Conservation (phyloP, 2,888 invertebrate species). For the Lagria hirta region DNA sequence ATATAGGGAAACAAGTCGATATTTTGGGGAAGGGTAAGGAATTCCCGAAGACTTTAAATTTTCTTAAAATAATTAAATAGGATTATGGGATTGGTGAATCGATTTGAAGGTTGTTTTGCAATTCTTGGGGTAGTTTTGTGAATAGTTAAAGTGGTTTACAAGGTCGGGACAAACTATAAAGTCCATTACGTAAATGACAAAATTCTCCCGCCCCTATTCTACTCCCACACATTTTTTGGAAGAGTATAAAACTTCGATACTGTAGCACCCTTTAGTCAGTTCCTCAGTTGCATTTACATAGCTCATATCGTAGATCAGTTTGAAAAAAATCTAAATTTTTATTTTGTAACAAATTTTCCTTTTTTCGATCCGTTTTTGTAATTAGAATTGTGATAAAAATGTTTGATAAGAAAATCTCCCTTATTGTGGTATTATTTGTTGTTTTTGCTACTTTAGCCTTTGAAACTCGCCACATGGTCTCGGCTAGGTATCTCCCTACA, state of each 20-base stretch:
- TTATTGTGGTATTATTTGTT: constrained; percentile 25
- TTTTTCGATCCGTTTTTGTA: background rate
- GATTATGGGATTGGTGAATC: too few relatives aligned
- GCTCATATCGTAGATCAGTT: constrained; percentile 10
- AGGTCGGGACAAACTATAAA: constrained; percentile 15
- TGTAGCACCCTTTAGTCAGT: constrained; percentile 6
- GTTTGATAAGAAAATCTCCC: constrained; percentile 27
- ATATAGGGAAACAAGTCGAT: constrained; percentile 1
- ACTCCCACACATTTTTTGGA: constrained; percentile 11
- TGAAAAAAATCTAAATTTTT: background rate
- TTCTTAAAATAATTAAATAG: background rate
- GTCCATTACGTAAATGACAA: constrained; percentile 16
- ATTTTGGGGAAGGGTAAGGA: constrained; percentile 3
- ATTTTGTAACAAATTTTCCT: background rate
- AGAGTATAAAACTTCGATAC: constrained; percentile 17
- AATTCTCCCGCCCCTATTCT: constrained; percentile 9
- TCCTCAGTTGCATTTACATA: constrained; percentile 19
- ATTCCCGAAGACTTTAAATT: background rate
- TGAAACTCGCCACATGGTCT: constrained; percentile 21
- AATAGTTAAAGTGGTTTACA: constrained; percentile 8
- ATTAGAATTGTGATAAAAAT: too few relatives aligned
- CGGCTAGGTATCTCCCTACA: constrained; percentile 57
- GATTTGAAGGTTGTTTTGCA: too few relatives aligned
- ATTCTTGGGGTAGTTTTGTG: too few relatives aligned
- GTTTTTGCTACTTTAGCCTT: constrained; percentile 42